Evolutionary conservation across 2,888 invertebrate species (phyloP).

Genomic region (Agrochola lychnidis): DNA sequence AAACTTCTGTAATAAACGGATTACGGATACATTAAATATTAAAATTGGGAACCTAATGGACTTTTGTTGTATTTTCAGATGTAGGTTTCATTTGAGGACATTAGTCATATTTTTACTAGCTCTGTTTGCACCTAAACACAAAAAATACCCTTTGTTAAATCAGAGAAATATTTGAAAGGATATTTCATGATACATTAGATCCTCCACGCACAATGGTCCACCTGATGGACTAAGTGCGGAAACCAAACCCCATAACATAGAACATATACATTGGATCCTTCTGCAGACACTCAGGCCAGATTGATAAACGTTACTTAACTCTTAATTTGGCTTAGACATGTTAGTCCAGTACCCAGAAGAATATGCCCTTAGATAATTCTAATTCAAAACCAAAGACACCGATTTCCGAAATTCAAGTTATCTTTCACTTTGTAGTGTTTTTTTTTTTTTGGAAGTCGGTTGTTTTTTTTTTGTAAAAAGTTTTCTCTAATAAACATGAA

Average conservation of each 20-base stretch:
- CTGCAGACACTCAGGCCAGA: background rate
- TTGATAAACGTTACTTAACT: background rate
- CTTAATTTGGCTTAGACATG: background rate
- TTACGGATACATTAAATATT: background rate
- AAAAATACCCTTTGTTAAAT: background rate
- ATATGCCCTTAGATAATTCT: too few relatives aligned
- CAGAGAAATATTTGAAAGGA: too few relatives aligned
- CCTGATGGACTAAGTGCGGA: too few relatives aligned
- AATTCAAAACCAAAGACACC: too few relatives aligned
- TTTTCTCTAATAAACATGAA: background rate
- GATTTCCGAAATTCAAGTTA: too few relatives aligned
- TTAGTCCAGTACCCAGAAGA: too few relatives aligned
- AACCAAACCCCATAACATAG: too few relatives aligned
- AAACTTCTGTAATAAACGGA: background rate
- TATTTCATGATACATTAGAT: background rate
- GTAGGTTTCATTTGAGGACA: background rate
- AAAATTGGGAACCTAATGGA: background rate
- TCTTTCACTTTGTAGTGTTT: too few relatives aligned
- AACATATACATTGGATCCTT: background rate
- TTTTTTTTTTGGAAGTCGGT: too few relatives aligned
- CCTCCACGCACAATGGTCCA: too few relatives aligned
- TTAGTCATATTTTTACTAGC: background rate
- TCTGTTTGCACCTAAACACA: background rate
- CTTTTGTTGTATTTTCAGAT: constrained; percentile 6
- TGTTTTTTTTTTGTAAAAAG: too few relatives aligned